These are phyloP conservation scores for Cuculus canorus DNA, from an alignment of 2,797 vertebrate species.

Conservation along the genomic window DNA sequence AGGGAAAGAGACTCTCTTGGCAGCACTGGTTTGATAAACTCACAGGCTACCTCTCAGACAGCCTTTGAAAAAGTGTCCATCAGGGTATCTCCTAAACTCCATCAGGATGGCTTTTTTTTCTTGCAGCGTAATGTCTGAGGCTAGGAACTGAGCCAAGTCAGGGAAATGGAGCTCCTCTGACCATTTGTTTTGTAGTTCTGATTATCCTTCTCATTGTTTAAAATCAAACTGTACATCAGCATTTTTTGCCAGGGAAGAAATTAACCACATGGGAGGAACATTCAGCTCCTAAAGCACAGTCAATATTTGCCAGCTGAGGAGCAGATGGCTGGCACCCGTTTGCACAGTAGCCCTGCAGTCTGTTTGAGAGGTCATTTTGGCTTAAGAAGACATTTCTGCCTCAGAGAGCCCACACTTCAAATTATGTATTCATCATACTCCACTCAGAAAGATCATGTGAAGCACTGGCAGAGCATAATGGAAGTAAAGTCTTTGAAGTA, in stretches of 20 bases:
- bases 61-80: neutral
- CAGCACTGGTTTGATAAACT: neutral
- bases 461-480: neutral
- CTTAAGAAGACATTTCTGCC: neutral
- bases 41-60: neutral
- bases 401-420: neutral
- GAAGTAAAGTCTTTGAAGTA: neutral
- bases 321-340: slow-evolving; percentile 37
- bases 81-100: neutral
- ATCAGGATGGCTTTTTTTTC: neutral
- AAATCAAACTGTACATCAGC: neutral
- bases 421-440: neutral
- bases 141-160: neutral
- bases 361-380: neutral
- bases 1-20: neutral
- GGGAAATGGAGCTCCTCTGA: neutral
- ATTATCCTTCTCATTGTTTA: slow-evolving; percentile 7
- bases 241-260: slow-evolving; percentile 5
- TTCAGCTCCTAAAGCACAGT: neutral
- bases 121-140: neutral
- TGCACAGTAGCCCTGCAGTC: slow-evolving; percentile 5
- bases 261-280: neutral
- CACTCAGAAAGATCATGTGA: neutral
- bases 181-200: neutral
- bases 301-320: slow-evolving; percentile 29